Percentiles rank a stretch among this genome's conserved stretches.
phyloP scores from a whole-genome alignment of 2,888 invertebrate species.

The Lysandra coridon region DNA sequence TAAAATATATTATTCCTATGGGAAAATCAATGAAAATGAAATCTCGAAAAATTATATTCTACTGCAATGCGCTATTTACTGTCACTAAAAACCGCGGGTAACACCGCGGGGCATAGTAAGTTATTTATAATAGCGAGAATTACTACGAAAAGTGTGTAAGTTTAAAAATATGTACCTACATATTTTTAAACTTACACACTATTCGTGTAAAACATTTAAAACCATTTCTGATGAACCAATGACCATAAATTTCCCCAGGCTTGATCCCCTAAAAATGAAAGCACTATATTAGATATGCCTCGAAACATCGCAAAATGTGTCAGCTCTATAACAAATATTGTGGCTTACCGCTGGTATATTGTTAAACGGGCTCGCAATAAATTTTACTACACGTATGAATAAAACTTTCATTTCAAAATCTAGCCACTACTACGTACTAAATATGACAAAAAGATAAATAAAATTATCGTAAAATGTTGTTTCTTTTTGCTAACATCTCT shows the following conservation, averaged over 20 bases:
- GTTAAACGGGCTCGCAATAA: constrained; percentile 17
- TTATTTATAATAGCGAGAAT: background rate
- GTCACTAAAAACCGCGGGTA: background rate
- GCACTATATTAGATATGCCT: constrained; percentile 19
- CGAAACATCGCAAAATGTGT: constrained; percentile 15
- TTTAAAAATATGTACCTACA: too few species aligned
- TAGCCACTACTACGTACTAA: background rate
- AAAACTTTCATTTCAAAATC: constrained; percentile 6
- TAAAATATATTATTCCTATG: too few species aligned
- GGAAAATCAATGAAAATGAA: too few species aligned
- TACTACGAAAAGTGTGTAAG: background rate
- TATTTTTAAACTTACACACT: background rate
- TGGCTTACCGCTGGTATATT: constrained; percentile 18
- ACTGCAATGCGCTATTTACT: too few species aligned
- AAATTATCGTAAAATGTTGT: background rate
- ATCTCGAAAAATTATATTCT: too few species aligned
- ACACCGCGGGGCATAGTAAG: too few species aligned
- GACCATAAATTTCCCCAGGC: constrained; percentile 4
- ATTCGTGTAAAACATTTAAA: background rate
- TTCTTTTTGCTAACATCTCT: background rate
- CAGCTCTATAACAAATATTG: constrained; percentile 11
- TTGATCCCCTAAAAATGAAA: constrained; percentile 21
- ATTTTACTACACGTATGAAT: constrained; percentile 1
- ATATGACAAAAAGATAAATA: background rate
- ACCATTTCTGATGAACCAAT: background rate